Evolutionary conservation across 2,888 invertebrate species (phyloP).

Genomic region (Deilephila porcellus): DNA sequence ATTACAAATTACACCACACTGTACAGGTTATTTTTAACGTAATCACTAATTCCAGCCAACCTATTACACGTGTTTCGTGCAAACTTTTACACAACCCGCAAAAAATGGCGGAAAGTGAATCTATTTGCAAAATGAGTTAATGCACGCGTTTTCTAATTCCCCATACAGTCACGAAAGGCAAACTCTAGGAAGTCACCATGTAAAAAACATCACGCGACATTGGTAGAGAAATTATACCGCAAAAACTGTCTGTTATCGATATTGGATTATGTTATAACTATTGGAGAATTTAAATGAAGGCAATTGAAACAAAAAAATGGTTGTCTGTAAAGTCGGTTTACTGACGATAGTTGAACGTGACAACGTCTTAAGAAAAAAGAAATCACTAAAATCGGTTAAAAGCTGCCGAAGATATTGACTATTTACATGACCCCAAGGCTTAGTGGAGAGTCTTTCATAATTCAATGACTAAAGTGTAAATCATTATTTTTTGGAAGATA

Average conservation of each 20-base stretch:
- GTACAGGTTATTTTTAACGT: too few species aligned
- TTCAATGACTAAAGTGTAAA: too few species aligned
- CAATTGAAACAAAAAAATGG: too few species aligned
- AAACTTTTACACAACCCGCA: neutral
- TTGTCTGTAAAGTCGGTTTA: too few species aligned
- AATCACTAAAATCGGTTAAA: too few species aligned
- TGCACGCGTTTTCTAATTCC: constrained; percentile 37
- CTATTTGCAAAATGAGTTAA: constrained; percentile 14
- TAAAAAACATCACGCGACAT: constrained; percentile 3
- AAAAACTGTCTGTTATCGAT: neutral
- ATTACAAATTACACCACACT: too few species aligned
- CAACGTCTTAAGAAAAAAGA: too few species aligned
- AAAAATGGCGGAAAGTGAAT: constrained; percentile 30
- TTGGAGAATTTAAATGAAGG: neutral
- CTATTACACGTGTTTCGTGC: neutral
- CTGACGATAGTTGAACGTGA: too few species aligned
- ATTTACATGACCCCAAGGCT: too few species aligned
- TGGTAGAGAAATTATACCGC: neutral
- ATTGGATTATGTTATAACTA: neutral
- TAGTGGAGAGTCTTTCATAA: too few species aligned
- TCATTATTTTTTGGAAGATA: too few species aligned
- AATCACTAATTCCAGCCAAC: neutral
- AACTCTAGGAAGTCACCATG: constrained; percentile 6
- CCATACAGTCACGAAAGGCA: constrained; percentile 25
- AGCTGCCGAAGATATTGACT: too few species aligned